Evolutionary conservation across 2,113 vertebrate species (phyloP).

Genomic region (Chloropsis hardwickii): DNA sequence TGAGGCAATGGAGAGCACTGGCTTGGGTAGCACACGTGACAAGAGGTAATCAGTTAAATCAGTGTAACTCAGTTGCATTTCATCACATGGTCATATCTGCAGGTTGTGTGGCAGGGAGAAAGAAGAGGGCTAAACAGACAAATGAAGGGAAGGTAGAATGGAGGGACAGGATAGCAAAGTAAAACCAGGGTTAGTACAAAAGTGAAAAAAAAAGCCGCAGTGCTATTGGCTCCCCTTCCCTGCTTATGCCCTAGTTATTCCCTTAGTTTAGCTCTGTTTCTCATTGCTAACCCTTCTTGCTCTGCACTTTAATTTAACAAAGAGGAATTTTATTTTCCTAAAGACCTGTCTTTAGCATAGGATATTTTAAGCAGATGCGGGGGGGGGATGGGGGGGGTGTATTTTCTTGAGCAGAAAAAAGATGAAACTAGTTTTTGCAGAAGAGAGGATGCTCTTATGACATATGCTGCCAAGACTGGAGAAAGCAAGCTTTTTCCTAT

Average conservation of each 20-base stretch:
- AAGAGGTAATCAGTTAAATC: background rate
- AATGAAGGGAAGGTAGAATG: background rate
- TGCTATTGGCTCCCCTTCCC: background rate
- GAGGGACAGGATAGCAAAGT: background rate
- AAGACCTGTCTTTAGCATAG: background rate
- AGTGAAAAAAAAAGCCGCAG: background rate
- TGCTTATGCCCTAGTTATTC: background rate
- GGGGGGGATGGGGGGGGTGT: rapidly evolving
- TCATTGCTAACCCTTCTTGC: background rate
- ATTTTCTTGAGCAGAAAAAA: background rate
- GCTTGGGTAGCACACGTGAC: background rate
- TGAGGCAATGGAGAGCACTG: background rate
- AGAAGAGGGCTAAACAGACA: background rate
- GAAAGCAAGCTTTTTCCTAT: background rate
- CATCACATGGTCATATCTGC: background rate
- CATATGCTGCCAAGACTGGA: background rate
- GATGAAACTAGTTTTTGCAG: background rate
- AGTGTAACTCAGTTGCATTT: background rate
- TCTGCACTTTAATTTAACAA: background rate
- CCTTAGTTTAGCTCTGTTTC: background rate
- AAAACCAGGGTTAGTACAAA: background rate
- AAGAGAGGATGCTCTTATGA: background rate
- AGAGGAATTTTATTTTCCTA: background rate
- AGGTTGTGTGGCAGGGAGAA: background rate
- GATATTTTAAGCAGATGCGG: background rate